Conservation (phyloP, 2,113 vertebrate genomes). For the Astur gentilis region DNA sequence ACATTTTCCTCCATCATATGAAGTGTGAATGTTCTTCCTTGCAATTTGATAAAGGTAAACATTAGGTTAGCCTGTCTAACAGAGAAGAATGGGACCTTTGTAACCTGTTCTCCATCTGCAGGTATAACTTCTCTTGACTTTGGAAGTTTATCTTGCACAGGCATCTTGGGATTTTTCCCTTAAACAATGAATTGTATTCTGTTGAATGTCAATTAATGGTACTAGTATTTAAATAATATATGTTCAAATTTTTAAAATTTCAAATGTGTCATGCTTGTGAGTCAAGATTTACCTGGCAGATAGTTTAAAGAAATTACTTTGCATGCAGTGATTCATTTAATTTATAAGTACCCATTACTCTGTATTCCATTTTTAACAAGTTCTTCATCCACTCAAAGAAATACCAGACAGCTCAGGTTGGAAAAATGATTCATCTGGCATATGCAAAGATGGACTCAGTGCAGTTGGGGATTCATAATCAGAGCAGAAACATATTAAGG, state of each 20-base stretch:
- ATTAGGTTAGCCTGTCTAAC: neutral
- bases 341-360: constrained; percentile 49
- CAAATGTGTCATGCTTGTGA: neutral
- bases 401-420: constrained; percentile 24
- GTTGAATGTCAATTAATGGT: constrained; percentile 26
- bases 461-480: constrained; percentile 38
- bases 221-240: constrained; percentile 35
- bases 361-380: constrained; percentile 59
- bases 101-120: neutral
- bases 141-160: neutral
- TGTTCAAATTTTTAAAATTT: constrained; percentile 37
- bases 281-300: constrained; percentile 45
- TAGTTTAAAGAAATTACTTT: constrained; percentile 48
- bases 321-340: constrained; percentile 49
- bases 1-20: neutral
- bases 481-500: constrained; percentile 38
- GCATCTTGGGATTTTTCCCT: neutral
- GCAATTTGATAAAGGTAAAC: neutral
- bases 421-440: constrained; percentile 33
- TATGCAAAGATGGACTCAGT: constrained; percentile 19
- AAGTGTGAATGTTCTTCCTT: neutral
- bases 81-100: neutral
- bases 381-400: constrained; percentile 42
- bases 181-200: neutral
- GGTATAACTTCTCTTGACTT: neutral